Evolutionary conservation across 2,888 invertebrate genomes (phyloP), one percentile per base, ranked within the genome.

Genomic region (Adelphocoris suturalis): DNA sequence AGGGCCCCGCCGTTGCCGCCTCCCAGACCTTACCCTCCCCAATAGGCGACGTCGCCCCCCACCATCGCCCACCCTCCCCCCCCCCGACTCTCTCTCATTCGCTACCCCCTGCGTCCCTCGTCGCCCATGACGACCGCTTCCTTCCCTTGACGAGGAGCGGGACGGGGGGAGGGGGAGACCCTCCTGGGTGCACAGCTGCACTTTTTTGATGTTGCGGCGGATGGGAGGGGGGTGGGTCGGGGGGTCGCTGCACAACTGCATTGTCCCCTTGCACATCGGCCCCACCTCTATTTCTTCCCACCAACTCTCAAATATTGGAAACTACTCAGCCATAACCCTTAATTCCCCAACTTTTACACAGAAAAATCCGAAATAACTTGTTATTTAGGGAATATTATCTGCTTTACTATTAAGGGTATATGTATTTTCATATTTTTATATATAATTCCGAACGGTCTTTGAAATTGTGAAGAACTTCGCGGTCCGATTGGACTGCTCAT

Each of bases 111-210:
- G 23, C 27, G 48, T 13, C 19, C 47, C 55, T 52, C 47, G 68
- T 81, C 82, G 82, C 28, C 80, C 80, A 19, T 81, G 48, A 81
- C 47, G 19, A 52, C 14, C 52, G 82, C 82, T 82, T 52, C 47
- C 52, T 48, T 55, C 52, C 23, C 5, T 3, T 52, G 89, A 75
- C 86, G 11, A 27, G 76, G 46, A 76, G 89, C 78, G 82, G 89
- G 76, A 0, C 13, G 48, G 75, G 16, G 23, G 27, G 87, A 48
- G n/a, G 75, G 68, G n/a, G 9, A 75, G 55, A 75, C 27, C 86
- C 86, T 57, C 48, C 68, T 85, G 85, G 85, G 85, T 47, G 82
- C 68, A 75, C 86, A 86, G 86, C 86, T 75, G 86, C 86, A 86
- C 86, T 61, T 85, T 68, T 82, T 82, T 82, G 82, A 82, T 52